Percentiles rank a stretch among this genome's conserved stretches.
phyloP scores from a whole-genome alignment of 2,113 vertebrate genomes.

The Columbina picui region DNA sequence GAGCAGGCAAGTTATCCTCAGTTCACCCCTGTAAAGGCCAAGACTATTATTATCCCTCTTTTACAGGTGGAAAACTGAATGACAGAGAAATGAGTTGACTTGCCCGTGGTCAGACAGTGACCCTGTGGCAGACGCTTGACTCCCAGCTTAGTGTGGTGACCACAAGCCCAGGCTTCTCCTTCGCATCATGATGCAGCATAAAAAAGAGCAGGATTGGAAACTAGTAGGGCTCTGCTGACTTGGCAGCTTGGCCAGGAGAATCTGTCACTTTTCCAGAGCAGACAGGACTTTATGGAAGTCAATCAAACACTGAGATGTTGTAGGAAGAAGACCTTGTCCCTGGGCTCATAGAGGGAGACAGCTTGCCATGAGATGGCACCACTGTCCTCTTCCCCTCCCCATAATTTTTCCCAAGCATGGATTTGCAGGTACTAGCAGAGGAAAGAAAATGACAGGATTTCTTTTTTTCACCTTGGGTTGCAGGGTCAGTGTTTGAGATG shows the following conservation, averaged over 20 bases:
- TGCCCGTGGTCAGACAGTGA: background rate
- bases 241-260: background rate
- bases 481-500: background rate
- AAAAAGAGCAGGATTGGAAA: background rate
- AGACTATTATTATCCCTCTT: background rate
- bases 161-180: background rate
- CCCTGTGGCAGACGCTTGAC: background rate
- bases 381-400: accelerated
- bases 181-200: background rate
- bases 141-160: background rate
- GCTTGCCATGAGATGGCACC: accelerated
- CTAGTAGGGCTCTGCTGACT: background rate
- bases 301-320: background rate
- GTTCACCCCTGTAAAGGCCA: background rate
- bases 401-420: background rate
- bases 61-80: background rate
- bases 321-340: background rate
- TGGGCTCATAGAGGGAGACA: background rate
- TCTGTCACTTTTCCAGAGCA: background rate
- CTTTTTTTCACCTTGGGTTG: background rate
- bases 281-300: background rate
- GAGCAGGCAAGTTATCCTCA: background rate
- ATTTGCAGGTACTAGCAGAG: background rate
- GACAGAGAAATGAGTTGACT: background rate
- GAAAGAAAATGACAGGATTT: background rate